Conservation (phyloP, 2,113 vertebrate species). For the Ceratotherium simum region DNA sequence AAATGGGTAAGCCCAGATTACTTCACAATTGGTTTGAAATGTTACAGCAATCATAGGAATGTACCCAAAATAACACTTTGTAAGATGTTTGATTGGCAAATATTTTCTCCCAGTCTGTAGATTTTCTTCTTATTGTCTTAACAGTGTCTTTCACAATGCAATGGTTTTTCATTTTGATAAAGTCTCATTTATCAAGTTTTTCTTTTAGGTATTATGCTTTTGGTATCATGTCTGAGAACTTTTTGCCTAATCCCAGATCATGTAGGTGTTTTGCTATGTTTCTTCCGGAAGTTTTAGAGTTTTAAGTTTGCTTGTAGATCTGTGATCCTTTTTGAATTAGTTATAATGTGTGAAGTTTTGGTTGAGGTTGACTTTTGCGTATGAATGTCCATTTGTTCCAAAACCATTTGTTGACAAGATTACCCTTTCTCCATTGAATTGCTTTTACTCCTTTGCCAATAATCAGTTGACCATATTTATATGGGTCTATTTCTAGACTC, state of each 20-base stretch:
- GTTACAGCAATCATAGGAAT: neutral
- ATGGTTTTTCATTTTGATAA: slow-evolving; percentile 20
- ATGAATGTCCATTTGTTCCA: neutral
- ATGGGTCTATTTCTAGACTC: neutral
- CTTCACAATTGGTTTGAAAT: slow-evolving; percentile 40
- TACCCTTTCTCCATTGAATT: neutral
- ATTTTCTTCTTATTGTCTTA: neutral
- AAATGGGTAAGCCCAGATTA: slow-evolving; percentile 91
- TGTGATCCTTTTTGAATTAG: slow-evolving; percentile 19
- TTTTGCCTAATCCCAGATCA: slow-evolving; percentile 26
- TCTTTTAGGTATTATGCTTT: neutral
- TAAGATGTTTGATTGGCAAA: slow-evolving; percentile 40
- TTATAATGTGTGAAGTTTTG: neutral
- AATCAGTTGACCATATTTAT: slow-evolving; percentile 13
- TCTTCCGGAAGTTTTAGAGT: neutral
- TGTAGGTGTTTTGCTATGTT: slow-evolving; percentile 39
- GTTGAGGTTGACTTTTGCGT: neutral
- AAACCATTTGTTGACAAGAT: slow-evolving; percentile 41
- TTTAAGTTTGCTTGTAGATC: slow-evolving; percentile 47
- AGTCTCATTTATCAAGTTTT: neutral
- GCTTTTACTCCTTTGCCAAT: slow-evolving; percentile 48
- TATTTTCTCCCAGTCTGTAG: neutral
- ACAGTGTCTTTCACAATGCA: slow-evolving; percentile 26
- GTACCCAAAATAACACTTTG: slow-evolving; percentile 20
- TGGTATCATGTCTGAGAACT: slow-evolving; percentile 21